phyloP scores from a whole-genome alignment of 1,140 invertebrate species.

The Halesus radiatus region DNA sequence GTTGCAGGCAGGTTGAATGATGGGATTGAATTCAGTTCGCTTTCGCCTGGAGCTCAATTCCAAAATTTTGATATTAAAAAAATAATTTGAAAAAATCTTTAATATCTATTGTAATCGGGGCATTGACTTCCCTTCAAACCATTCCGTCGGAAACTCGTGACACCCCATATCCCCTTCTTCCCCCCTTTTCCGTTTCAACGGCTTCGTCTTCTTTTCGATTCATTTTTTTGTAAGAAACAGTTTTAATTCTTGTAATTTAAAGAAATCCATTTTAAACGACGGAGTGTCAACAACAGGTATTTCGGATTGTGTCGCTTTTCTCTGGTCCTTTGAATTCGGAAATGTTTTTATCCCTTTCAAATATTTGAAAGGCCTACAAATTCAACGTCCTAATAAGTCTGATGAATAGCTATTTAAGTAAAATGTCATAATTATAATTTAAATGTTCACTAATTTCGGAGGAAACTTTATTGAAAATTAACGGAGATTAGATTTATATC shows the following conservation, averaged over 20 bases:
- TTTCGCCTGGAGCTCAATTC: constrained; percentile 2
- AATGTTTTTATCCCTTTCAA: background rate
- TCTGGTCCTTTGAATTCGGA: background rate
- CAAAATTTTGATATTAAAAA: background rate
- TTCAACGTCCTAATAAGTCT: too few species aligned
- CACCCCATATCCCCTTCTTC: background rate
- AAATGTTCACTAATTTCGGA: too few species aligned
- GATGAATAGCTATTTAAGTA: too few species aligned
- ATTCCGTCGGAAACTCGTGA: background rate
- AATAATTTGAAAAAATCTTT: too few species aligned
- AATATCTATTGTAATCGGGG: constrained; percentile 9
- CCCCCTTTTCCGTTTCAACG: background rate
- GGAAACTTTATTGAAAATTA: too few species aligned
- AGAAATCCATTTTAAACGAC: background rate
- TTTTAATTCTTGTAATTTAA: constrained; percentile 20
- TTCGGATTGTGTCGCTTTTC: background rate
- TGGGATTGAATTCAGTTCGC: too few species aligned
- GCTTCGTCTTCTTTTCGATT: background rate
- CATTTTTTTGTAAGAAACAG: constrained; percentile 20
- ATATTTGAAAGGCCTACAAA: too few species aligned
- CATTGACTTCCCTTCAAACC: constrained; percentile 19
- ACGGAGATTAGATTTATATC: too few species aligned
- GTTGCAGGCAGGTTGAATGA: too few species aligned
- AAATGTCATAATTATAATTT: too few species aligned
- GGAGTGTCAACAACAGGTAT: background rate